phyloP scores from a whole-genome alignment of 2,888 invertebrate species.

The Apotomis capreana region DNA sequence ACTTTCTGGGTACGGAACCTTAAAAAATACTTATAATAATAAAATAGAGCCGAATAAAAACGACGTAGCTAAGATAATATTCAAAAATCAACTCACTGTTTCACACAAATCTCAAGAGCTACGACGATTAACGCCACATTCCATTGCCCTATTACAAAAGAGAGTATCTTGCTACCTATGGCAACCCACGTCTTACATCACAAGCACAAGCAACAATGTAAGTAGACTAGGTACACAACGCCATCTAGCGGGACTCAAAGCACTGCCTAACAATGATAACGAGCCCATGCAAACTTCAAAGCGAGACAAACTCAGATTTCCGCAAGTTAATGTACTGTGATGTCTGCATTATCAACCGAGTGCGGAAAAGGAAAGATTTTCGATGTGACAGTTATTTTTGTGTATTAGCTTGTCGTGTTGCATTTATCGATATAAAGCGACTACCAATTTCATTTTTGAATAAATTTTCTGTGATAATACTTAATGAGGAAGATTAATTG shows the following conservation, averaged over 20 bases:
- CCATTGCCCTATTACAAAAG: background rate
- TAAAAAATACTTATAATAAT: too few species aligned
- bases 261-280: slow-evolving; percentile 32
- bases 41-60: too few species aligned
- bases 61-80: too few species aligned
- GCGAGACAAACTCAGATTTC: slow-evolving; percentile 17
- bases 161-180: background rate
- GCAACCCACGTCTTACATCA: background rate
- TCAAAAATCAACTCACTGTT: too few species aligned
- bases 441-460: too few species aligned
- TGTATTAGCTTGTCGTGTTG: background rate
- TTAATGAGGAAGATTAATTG: too few species aligned
- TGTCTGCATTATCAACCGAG: background rate
- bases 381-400: background rate
- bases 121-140: background rate
- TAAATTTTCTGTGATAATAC: too few species aligned
- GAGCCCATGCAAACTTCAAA: slow-evolving; percentile 32
- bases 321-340: slow-evolving; percentile 26
- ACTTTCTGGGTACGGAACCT: too few species aligned
- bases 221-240: slow-evolving; percentile 4
- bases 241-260: slow-evolving; percentile 35
- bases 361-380: background rate
- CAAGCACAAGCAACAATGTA: background rate
- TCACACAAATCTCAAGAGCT: too few species aligned
- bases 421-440: too few species aligned